These are phyloP conservation scores for Andricus curvator DNA, from an alignment of 2,888 invertebrate genomes.

Conservation along the genomic window DNA sequence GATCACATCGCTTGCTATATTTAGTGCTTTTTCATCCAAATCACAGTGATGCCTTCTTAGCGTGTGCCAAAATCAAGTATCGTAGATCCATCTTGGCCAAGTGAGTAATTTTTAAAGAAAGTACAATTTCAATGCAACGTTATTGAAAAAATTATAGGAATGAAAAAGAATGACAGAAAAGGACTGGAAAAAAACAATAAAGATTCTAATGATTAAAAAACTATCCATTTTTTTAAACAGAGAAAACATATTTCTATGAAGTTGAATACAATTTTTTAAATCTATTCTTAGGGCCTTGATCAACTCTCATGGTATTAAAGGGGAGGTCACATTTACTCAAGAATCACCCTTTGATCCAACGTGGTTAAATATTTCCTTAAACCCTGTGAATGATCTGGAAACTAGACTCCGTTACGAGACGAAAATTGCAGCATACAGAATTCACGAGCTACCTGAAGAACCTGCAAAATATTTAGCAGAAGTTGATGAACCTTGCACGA, in stretches of 20 bases:
- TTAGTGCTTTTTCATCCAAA: slow-evolving; percentile 89
- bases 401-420: slow-evolving; percentile 87
- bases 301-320: slow-evolving; percentile 89
- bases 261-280: background rate
- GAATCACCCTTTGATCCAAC: slow-evolving; percentile 92
- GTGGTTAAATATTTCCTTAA: slow-evolving; percentile 86
- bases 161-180: background rate
- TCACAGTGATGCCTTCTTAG: slow-evolving; percentile 87
- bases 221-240: too few species aligned
- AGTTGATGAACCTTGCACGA: slow-evolving; percentile 81
- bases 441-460: slow-evolving; percentile 86
- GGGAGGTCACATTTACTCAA: slow-evolving; percentile 88
- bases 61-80: slow-evolving; percentile 89
- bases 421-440: slow-evolving; percentile 85
- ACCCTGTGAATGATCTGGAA: slow-evolving; percentile 84
- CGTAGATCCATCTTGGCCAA: slow-evolving; percentile 84
- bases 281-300: slow-evolving; percentile 82
- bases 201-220: too few species aligned
- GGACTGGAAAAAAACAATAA: background rate
- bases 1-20: slow-evolving; percentile 88
- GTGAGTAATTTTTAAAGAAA: slow-evolving; percentile 79
- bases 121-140: background rate
- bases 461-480: slow-evolving; percentile 79
- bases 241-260: too few species aligned
- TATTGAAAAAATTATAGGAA: background rate